A percentile compares a stretch with the other conserved stretches of the same genome.
These are phyloP conservation scores for Macheiramphus alcinus DNA, from an alignment of 2,113 vertebrate genomes.

Conservation along the genomic window DNA sequence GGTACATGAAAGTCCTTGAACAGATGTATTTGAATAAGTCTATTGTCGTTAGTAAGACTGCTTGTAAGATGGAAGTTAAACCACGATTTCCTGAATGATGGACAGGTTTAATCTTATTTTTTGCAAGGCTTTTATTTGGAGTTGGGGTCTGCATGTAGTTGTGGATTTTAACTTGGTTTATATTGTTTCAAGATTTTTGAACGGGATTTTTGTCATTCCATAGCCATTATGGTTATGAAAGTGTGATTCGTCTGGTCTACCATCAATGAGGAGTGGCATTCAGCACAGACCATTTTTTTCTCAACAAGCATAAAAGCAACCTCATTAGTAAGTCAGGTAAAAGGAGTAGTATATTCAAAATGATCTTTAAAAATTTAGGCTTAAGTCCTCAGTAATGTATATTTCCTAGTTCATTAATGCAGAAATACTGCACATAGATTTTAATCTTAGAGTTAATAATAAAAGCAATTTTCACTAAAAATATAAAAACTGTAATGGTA, in stretches of 20 bases:
- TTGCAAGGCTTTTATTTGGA: not conserved
- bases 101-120: not conserved
- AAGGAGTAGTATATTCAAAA: constrained; percentile 77
- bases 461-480: constrained; percentile 90
- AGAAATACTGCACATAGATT: constrained; percentile 83
- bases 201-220: not conserved
- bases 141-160: not conserved
- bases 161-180: not conserved
- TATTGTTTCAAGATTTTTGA: constrained; percentile 1
- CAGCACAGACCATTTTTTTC: constrained; percentile 47
- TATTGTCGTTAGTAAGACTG: not conserved
- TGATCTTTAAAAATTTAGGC: constrained; percentile 82
- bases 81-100: not conserved
- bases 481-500: constrained; percentile 87
- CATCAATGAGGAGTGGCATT: constrained; percentile 48
- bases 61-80: not conserved
- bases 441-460: constrained; percentile 86
- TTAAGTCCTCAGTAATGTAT: constrained; percentile 80
- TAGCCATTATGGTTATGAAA: not conserved
- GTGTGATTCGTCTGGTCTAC: constrained; percentile 39
- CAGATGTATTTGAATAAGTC: not conserved
- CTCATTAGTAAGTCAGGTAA: constrained; percentile 75
- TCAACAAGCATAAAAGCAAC: constrained; percentile 69
- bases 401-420: constrained; percentile 83
- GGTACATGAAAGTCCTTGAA: not conserved